These are phyloP conservation scores for Tangara arthus DNA, from an alignment of 2,797 vertebrate species.

Conservation along the genomic window DNA sequence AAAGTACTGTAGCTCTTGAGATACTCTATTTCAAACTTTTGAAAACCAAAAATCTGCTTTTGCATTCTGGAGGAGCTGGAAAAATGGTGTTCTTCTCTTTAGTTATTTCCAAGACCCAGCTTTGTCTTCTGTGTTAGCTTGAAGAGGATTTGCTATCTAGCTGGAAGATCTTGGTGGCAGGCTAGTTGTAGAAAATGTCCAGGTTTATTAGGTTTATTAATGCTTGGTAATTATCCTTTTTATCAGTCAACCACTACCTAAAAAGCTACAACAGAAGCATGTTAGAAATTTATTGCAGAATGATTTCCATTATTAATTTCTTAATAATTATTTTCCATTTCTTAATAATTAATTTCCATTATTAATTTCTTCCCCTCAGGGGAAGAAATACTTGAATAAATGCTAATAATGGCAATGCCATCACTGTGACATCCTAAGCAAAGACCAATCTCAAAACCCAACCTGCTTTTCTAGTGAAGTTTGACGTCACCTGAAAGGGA, in stretches of 20 bases:
- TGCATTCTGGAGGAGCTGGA: background rate
- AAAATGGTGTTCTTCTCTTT: background rate
- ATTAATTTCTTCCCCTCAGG: background rate
- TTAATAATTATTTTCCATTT: background rate
- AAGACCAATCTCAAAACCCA: background rate
- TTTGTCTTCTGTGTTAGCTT: background rate
- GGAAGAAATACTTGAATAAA: background rate
- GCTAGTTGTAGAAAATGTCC: background rate
- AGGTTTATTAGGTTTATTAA: background rate
- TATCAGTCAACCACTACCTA: background rate
- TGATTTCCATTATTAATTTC: background rate
- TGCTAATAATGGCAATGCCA: background rate
- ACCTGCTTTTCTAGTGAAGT: background rate
- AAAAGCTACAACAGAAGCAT: background rate
- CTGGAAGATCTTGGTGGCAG: background rate
- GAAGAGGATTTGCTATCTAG: background rate
- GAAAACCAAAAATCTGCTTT: background rate
- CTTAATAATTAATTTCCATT: background rate
- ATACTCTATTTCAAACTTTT: background rate
- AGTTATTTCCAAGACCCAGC: background rate
- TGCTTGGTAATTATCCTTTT: background rate
- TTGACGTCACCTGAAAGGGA: background rate
- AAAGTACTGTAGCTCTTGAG: background rate
- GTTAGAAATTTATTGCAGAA: background rate
- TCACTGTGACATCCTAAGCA: background rate